Conservation (phyloP, 1,140 invertebrate genomes). For the Cotesia glomerata region DNA sequence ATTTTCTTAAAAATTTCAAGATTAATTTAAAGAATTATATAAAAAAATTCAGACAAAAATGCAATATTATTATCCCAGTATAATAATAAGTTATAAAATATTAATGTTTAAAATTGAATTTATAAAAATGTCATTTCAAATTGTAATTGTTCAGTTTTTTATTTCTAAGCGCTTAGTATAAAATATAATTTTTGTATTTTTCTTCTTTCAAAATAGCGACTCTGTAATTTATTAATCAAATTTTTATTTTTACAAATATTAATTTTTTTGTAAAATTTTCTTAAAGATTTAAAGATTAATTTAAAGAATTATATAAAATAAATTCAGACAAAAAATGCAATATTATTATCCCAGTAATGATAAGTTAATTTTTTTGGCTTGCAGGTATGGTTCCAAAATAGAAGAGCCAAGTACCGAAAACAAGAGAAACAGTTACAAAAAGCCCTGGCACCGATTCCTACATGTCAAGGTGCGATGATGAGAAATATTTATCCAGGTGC, state of each 20-base stretch:
- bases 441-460: constrained; percentile 84
- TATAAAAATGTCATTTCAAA: too few species aligned
- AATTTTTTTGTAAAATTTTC: constrained; percentile 22
- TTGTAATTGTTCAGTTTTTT: too few species aligned
- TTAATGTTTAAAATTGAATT: too few species aligned
- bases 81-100: too few species aligned
- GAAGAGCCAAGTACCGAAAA: constrained; percentile 96
- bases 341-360: neutral
- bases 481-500: constrained; percentile 94
- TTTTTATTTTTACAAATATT: neutral
- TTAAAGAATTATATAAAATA: neutral
- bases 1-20: too few species aligned
- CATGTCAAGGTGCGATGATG: constrained; percentile 96
- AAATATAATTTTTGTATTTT: too few species aligned
- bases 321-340: too few species aligned
- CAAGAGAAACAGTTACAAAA: constrained; percentile 98
- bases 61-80: too few species aligned
- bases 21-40: too few species aligned
- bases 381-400: constrained; percentile 97
- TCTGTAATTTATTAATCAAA: neutral
- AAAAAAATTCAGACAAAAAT: too few species aligned
- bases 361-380: constrained; percentile 33
- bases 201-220: neutral
- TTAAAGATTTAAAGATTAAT: too few species aligned
- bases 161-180: too few species aligned